Evolutionary conservation across 2,797 vertebrate genomes (phyloP), one percentile per base, ranked within the genome.

Genomic region (Champsocephalus gunnari): DNA sequence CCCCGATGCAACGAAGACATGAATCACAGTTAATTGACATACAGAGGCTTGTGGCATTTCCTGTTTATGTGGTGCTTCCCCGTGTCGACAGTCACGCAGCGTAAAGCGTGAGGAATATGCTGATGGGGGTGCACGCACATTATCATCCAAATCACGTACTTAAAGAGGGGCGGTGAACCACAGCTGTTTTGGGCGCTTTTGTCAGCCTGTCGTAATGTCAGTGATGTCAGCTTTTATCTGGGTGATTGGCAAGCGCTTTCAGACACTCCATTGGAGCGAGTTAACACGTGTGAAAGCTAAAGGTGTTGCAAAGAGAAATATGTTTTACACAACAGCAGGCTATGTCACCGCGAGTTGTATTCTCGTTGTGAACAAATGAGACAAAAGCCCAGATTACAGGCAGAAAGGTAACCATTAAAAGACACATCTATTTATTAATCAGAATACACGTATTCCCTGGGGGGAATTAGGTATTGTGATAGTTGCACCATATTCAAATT

Each of bases 21-120:
- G 87, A 92, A 90, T 90, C 88, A 85, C 79, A 66, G 56, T 71
- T 92, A 91, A 91, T 90, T 91, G 92, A 89, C 92, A 90, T 93
- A 91, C 89, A 83, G 86, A 90, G 72, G 88, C 87, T 88, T 54
- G 82, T 91, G 88, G 90, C 89, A 90, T 91, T 93, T 90, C 75
- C 76, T 84, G 88, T 89, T 85, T 83, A 70, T 72, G 86, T 51
- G 68, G 72, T 60, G 80, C 84, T 55, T 77, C 57, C 45, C 76
- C 12, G 21, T 50, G 83, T 74, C 62, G 75, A 75, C 49, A 10
- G 65, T 53, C 79, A 48, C 32, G 66, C 67, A 66, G 82, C 32
- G 24, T 16, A 9, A 38, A 71, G 76, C 41, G 75, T 68, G 72
- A 71, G 59, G 71, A 63, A 84, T 67, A 67, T 71, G 84, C 82